These are phyloP conservation scores for Listronotus oregonensis DNA, from an alignment of 1,140 invertebrate species.

Conservation along the genomic window DNA sequence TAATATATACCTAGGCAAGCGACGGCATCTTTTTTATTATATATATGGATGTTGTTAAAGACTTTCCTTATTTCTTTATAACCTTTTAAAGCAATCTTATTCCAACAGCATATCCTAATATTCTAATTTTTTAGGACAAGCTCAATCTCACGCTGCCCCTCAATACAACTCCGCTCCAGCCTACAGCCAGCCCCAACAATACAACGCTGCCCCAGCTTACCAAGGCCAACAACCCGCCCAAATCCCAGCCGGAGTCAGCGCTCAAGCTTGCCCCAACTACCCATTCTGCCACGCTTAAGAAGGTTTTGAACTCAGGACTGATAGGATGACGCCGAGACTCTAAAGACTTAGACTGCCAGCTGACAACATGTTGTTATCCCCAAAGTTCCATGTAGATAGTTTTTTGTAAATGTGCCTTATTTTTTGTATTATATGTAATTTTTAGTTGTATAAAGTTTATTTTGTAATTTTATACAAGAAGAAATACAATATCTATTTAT, in stretches of 20 bases:
- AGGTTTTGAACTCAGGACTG: conserved; percentile 3
- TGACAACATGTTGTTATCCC: conserved; percentile 48
- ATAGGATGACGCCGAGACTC: conserved; percentile 15
- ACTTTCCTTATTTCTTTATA: too few relatives aligned
- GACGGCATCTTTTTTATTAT: too few relatives aligned
- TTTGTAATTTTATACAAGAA: conserved; percentile 34
- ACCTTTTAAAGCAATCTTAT: too few relatives aligned
- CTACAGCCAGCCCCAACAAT: conserved; percentile 20
- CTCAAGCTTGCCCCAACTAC: conserved; percentile 64
- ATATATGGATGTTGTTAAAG: too few relatives aligned
- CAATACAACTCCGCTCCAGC: conserved; percentile 32
- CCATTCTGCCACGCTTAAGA: conserved; percentile 58
- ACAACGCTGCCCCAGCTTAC: conserved; percentile 33
- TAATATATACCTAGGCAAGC: too few relatives aligned
- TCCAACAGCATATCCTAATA: too few relatives aligned
- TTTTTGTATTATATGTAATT: conserved; percentile 4
- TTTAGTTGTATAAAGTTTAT: conserved; percentile 35
- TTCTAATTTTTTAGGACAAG: conserved; percentile 21
- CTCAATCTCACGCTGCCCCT: conserved; percentile 17
- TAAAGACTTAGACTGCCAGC: conserved; percentile 46
- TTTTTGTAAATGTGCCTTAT: conserved; percentile 19
- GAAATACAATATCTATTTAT: conserved; percentile 13
- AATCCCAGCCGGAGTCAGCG: conserved; percentile 61
- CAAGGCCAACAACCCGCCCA: conserved; percentile 49
- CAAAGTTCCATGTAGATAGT: conserved; percentile 27